phyloP scores from a whole-genome alignment of 2,113 vertebrate genomes.

The Myrmecophaga tridactyla region DNA sequence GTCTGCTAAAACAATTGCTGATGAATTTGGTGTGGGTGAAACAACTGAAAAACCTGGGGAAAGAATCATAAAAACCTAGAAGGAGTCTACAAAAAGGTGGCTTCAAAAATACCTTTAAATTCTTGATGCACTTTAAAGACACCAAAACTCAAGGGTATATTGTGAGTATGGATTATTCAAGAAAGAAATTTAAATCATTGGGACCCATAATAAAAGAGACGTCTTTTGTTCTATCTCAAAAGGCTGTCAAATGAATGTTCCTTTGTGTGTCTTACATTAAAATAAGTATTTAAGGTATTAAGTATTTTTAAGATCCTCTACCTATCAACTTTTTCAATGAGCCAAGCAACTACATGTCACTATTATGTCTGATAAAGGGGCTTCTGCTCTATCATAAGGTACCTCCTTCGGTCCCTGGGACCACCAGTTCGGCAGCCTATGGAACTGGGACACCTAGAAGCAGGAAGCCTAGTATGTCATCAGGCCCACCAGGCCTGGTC shows the following conservation, averaged over 20 bases:
- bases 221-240: not conserved
- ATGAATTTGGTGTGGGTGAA: not conserved
- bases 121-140: constrained; percentile 4
- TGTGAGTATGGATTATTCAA: not conserved
- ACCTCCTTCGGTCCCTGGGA: not conserved
- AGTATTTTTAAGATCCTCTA: not conserved
- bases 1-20: not conserved
- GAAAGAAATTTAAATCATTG: not conserved
- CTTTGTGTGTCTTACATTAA: not conserved
- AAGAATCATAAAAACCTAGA: not conserved
- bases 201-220: not conserved
- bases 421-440: not conserved
- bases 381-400: not conserved
- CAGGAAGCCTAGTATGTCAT: not conserved
- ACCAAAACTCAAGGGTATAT: not conserved
- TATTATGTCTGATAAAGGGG: not conserved
- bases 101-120: constrained; percentile 8
- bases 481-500: not conserved
- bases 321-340: not conserved
- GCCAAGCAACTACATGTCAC: not conserved
- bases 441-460: not conserved
- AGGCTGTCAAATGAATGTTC: not conserved
- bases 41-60: not conserved
- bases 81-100: not conserved
- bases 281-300: not conserved